Evolutionary conservation across 2,797 vertebrate genomes (phyloP).

Genomic region (Parotocinclus haroldoi): DNA sequence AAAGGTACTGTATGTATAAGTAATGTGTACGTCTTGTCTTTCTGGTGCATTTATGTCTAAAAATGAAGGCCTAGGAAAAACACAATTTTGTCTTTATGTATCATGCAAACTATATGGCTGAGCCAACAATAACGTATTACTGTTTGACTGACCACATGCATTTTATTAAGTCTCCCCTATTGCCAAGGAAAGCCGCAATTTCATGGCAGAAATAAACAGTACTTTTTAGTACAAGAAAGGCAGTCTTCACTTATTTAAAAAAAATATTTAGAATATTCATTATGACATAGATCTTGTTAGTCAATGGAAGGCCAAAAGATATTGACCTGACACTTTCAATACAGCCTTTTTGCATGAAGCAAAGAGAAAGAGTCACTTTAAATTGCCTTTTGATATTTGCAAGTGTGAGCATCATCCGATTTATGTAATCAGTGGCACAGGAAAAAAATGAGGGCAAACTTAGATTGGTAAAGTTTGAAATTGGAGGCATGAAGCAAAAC

Average conservation of each 20-base stretch:
- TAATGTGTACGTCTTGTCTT: not conserved
- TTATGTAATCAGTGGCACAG: conserved; percentile 58
- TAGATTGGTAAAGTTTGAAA: conserved; percentile 36
- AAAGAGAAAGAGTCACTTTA: conserved; percentile 36
- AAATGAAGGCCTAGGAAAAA: no score
- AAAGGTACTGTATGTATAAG: no score
- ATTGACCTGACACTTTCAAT: conserved; percentile 54
- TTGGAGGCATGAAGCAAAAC: conserved; percentile 1
- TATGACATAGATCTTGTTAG: conserved; percentile 11
- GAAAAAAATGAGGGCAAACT: conserved; percentile 40
- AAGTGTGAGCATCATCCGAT: conserved; percentile 53
- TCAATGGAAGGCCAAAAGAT: conserved; percentile 29
- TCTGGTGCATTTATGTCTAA: no score
- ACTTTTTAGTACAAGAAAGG: not conserved
- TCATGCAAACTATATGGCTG: no score
- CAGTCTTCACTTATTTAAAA: conserved; percentile 6
- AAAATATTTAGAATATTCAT: no score
- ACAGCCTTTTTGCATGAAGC: conserved; percentile 47
- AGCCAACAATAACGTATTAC: no score
- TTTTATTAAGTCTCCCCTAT: not conserved
- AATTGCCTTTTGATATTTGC: conserved; percentile 50
- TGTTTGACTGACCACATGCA: not conserved
- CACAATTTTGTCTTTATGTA: no score
- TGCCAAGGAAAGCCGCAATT: not conserved
- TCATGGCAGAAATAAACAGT: no score